Conservation (phyloP, 2,797 vertebrate genomes). For the Mormyrus proboscirostris region DNA sequence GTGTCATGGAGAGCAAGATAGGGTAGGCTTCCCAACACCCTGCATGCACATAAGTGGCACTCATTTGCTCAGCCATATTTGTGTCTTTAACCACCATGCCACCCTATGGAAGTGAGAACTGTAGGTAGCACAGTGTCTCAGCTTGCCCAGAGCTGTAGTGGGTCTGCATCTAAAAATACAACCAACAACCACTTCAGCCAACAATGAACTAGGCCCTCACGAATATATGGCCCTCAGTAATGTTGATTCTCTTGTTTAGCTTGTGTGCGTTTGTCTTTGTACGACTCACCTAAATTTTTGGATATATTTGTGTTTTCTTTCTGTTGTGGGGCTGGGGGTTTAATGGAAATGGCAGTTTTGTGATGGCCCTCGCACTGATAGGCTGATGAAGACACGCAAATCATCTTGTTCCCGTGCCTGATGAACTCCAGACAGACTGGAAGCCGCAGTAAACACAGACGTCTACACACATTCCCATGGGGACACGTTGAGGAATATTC, state of each 20-base stretch:
- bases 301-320: background rate
- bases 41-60: background rate
- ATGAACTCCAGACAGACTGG: background rate
- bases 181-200: background rate
- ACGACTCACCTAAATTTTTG: conserved; percentile 49
- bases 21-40: background rate
- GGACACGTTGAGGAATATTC: conserved; percentile 6
- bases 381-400: background rate
- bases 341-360: background rate
- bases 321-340: background rate
- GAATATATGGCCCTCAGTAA: conserved; percentile 41
- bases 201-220: background rate
- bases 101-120: background rate
- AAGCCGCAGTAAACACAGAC: background rate
- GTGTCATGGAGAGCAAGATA: background rate
- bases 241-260: conserved; percentile 53
- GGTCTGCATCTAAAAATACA: background rate
- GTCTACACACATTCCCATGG: background rate
- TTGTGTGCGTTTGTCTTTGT: conserved; percentile 38
- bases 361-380: background rate
- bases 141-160: background rate
- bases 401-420: background rate
- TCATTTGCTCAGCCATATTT: background rate
- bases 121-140: background rate
- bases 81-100: background rate